These are phyloP conservation scores for Australoheros scitulus DNA, from an alignment of 2,113 vertebrate genomes.

Conservation along the genomic window DNA sequence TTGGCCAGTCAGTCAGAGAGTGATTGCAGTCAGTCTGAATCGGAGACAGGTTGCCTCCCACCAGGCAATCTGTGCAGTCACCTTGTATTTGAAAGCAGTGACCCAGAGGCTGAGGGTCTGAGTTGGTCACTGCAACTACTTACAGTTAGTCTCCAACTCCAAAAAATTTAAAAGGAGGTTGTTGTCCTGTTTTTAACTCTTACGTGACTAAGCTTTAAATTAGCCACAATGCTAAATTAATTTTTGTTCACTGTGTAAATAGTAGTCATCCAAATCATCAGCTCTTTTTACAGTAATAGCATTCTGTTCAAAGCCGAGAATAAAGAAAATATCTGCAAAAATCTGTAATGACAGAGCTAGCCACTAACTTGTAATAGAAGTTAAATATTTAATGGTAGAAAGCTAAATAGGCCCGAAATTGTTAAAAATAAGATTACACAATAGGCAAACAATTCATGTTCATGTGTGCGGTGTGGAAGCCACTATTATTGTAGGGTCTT, in stretches of 20 bases:
- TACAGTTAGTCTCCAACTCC: not conserved
- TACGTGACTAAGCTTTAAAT: not conserved
- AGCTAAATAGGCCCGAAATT: not conserved
- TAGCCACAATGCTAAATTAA: not conserved
- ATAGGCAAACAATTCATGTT: not conserved
- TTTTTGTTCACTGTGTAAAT: not conserved
- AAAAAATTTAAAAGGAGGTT: not conserved
- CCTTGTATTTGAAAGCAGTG: not conserved
- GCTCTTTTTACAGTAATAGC: not conserved
- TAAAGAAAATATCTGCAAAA: not conserved
- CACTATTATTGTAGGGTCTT: too few species aligned
- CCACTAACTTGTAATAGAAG: not conserved
- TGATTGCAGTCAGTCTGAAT: not conserved
- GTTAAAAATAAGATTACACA: not conserved
- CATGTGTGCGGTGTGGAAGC: too few species aligned
- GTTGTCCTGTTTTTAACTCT: not conserved
- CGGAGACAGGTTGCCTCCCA: not conserved
- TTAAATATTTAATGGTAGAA: accelerated
- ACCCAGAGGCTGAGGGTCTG: not conserved
- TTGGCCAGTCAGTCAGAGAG: accelerated
- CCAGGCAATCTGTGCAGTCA: not conserved
- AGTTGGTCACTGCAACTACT: not conserved
- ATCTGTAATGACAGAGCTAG: not conserved
- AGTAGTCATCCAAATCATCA: not conserved
- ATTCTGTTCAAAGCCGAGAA: not conserved